These are phyloP conservation scores for Acronicta psi DNA, from an alignment of 2,888 invertebrate species.

Conservation along the genomic window DNA sequence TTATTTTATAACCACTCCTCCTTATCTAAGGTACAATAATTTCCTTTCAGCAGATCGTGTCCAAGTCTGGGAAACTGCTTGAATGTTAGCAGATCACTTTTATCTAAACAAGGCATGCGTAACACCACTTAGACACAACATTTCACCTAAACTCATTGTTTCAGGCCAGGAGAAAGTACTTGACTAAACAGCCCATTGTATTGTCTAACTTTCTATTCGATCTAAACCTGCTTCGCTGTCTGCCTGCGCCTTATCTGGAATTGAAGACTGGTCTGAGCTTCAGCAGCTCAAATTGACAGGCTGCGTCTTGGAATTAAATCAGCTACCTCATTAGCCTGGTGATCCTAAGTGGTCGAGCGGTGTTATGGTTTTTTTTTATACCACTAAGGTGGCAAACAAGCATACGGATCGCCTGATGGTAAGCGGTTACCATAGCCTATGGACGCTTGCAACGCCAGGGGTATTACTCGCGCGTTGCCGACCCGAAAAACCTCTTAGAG, in stretches of 20 bases:
- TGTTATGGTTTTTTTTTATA: no score
- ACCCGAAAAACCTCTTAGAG: no score
- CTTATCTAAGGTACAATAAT: constrained; percentile 29
- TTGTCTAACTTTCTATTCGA: constrained; percentile 63
- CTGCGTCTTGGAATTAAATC: constrained; percentile 14
- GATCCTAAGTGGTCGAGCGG: no score
- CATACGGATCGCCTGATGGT: no score
- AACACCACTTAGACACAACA: constrained; percentile 37
- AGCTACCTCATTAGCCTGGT: no score
- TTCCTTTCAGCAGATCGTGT: constrained; percentile 34
- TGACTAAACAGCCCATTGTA: constrained; percentile 60
- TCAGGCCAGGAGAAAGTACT: constrained; percentile 55
- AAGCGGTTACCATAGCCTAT: no score
- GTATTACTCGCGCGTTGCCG: no score
- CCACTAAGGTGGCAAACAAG: no score
- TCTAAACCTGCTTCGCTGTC: constrained; percentile 57
- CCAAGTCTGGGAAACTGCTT: constrained; percentile 32
- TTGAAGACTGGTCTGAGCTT: constrained; percentile 3
- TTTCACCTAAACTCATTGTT: constrained; percentile 59
- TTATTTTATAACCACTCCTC: constrained; percentile 2
- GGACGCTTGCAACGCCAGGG: no score
- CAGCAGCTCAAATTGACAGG: constrained; percentile 18
- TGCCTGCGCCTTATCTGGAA: constrained; percentile 17
- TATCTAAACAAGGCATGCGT: constrained; percentile 40
- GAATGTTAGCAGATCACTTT: constrained; percentile 37